phyloP scores from a whole-genome alignment of 1,140 invertebrate genomes.

The Drosophila sp. region DNA sequence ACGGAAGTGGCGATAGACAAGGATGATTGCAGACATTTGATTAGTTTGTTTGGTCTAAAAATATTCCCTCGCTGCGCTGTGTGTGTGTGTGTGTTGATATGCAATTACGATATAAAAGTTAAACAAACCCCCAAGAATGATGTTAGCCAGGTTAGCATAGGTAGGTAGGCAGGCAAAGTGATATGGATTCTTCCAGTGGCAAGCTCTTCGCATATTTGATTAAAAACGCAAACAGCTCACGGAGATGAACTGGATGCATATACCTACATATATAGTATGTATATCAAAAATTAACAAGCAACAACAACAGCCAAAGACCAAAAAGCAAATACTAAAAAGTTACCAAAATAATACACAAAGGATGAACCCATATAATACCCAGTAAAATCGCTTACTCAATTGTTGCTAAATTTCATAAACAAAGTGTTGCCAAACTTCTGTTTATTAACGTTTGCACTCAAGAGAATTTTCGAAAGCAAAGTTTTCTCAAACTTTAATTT shows the following conservation, averaged over 20 bases:
- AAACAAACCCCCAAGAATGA: conserved; percentile 61
- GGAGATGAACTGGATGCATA: conserved; percentile 6
- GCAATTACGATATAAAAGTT: conserved; percentile 81
- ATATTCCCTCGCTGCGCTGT: background rate
- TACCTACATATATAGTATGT: conserved; percentile 31
- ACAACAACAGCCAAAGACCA: background rate
- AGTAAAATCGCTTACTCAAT: background rate
- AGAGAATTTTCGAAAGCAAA: too few species aligned
- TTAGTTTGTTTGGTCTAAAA: conserved; percentile 67
- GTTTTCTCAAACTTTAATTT: too few species aligned
- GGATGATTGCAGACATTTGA: conserved; percentile 73
- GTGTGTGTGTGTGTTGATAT: conserved; percentile 43
- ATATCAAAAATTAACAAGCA: conserved; percentile 72
- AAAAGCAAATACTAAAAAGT: conserved; percentile 9
- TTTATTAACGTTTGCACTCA: too few species aligned
- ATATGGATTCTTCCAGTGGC: conserved; percentile 30
- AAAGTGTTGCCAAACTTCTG: too few species aligned
- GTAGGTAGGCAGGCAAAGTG: conserved; percentile 14
- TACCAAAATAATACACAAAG: background rate
- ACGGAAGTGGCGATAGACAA: conserved; percentile 57
- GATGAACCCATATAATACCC: background rate
- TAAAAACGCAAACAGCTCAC: conserved; percentile 75
- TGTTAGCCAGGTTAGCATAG: conserved; percentile 16
- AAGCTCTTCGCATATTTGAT: conserved; percentile 55
- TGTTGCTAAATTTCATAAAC: background rate